These are phyloP conservation scores for Heterodera schachtii DNA, from an alignment of 1,140 invertebrate species.

Conservation along the genomic window DNA sequence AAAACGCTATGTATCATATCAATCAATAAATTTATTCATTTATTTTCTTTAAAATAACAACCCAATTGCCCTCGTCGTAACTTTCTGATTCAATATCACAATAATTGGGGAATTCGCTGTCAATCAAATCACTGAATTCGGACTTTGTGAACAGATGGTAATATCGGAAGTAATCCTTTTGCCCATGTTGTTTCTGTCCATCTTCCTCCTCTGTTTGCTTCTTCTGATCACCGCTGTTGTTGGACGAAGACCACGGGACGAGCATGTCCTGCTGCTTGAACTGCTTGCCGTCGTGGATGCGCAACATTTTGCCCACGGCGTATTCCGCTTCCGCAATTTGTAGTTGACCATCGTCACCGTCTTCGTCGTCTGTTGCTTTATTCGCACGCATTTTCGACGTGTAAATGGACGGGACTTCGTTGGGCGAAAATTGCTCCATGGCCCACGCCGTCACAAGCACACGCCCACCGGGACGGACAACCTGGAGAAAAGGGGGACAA, in stretches of 20 bases:
- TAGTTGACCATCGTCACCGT: slow-evolving; percentile 38
- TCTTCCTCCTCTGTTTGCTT: not conserved
- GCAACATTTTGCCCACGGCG: not conserved
- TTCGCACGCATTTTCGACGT: slow-evolving; percentile 41
- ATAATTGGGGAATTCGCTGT: slow-evolving; percentile 9
- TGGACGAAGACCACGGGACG: slow-evolving; percentile 84
- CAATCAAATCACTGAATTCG: slow-evolving; percentile 44
- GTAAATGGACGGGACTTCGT: slow-evolving; percentile 69
- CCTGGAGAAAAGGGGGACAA: slow-evolving; percentile 50
- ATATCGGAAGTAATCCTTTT: slow-evolving; percentile 61
- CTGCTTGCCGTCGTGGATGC: slow-evolving; percentile 67
- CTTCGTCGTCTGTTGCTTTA: slow-evolving; percentile 28
- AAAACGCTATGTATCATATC: no score
- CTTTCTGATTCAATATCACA: slow-evolving; percentile 18
- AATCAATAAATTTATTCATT: slow-evolving; percentile 38
- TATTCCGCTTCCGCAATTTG: not conserved
- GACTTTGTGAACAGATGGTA: slow-evolving; percentile 47
- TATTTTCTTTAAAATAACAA: slow-evolving; percentile 44
- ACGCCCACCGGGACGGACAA: slow-evolving; percentile 83
- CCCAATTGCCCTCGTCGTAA: slow-evolving; percentile 53
- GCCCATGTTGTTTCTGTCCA: slow-evolving; percentile 63
- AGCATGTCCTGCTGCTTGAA: slow-evolving; percentile 89
- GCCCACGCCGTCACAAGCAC: slow-evolving; percentile 95
- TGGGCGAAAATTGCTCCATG: slow-evolving; percentile 78
- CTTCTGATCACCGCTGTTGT: not conserved